These are phyloP conservation scores for Brachypteracias leptosomus DNA, from an alignment of 2,113 vertebrate genomes.

Conservation along the genomic window DNA sequence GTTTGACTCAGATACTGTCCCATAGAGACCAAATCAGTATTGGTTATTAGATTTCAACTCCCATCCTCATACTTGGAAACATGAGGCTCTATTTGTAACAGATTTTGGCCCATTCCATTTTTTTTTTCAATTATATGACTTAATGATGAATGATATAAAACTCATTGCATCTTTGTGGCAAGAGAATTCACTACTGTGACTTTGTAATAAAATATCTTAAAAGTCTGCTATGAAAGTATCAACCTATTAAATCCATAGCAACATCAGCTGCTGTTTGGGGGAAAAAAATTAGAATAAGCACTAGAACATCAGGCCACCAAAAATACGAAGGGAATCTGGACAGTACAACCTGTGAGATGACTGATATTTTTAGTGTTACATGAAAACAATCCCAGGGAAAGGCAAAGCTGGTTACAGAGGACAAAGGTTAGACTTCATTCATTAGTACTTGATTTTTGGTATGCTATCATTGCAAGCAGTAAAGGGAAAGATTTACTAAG, in stretches of 20 bases:
- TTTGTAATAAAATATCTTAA: neutral
- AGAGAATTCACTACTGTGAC: neutral
- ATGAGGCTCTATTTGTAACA: neutral
- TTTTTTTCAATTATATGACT: neutral
- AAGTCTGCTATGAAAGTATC: neutral
- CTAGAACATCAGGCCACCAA: neutral
- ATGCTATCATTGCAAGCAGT: neutral
- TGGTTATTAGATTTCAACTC: neutral
- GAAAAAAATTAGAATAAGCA: neutral
- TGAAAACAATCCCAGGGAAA: slow-evolving; percentile 34
- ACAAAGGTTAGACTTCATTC: slow-evolving; percentile 22
- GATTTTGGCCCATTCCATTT: neutral
- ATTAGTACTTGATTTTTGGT: slow-evolving; percentile 33
- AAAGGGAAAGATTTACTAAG: slow-evolving; percentile 39
- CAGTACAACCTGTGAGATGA: neutral
- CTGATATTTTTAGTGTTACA: neutral
- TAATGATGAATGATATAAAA: neutral
- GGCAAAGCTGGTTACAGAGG: slow-evolving; percentile 37
- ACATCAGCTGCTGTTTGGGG: neutral
- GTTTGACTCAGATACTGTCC: neutral
- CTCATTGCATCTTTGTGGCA: neutral
- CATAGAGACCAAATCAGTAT: neutral
- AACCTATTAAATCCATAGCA: neutral
- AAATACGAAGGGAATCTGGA: neutral
- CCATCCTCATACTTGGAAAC: neutral